phyloP scores from a whole-genome alignment of 2,888 invertebrate species.

The Crocallis elinguaria region DNA sequence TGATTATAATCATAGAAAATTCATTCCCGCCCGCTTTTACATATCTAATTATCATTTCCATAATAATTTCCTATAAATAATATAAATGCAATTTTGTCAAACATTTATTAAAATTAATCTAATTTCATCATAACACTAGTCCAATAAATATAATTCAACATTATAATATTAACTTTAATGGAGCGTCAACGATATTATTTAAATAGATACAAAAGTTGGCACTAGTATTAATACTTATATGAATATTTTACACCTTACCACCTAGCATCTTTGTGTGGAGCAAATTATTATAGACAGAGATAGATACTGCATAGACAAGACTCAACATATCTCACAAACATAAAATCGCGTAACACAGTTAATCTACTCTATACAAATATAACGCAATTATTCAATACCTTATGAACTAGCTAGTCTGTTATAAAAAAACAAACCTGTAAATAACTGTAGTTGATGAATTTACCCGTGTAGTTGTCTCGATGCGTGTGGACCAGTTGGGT shows the following conservation, averaged over 20 bases:
- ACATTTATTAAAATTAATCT: slow-evolving; percentile 8
- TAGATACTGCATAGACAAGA: too few relatives aligned
- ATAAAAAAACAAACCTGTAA: too few relatives aligned
- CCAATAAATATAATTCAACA: slow-evolving; percentile 21
- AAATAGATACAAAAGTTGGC: slow-evolving; percentile 38
- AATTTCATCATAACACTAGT: slow-evolving; percentile 11
- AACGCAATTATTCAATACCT: too few relatives aligned
- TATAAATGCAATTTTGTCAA: slow-evolving; percentile 18
- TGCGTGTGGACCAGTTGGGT: too few relatives aligned
- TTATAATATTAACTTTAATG: slow-evolving; percentile 9
- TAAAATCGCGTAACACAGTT: too few relatives aligned
- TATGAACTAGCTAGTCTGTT: too few relatives aligned
- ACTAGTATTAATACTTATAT: slow-evolving; percentile 36
- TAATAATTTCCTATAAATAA: not conserved
- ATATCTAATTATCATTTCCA: not conserved
- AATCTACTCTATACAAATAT: too few relatives aligned
- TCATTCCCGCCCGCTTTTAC: not conserved
- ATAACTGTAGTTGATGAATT: too few relatives aligned
- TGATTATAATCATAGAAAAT: not conserved
- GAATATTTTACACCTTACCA: slow-evolving; percentile 6
- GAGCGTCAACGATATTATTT: slow-evolving; percentile 13
- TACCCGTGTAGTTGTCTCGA: too few relatives aligned
- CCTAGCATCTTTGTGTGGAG: slow-evolving; percentile 1
- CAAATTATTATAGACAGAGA: not conserved
- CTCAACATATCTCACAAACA: too few relatives aligned